A percentile compares a stretch with the other conserved stretches of the same genome.
These are phyloP conservation scores for Microctonus brassicae DNA, from an alignment of 2,888 invertebrate species.

Conservation along the genomic window DNA sequence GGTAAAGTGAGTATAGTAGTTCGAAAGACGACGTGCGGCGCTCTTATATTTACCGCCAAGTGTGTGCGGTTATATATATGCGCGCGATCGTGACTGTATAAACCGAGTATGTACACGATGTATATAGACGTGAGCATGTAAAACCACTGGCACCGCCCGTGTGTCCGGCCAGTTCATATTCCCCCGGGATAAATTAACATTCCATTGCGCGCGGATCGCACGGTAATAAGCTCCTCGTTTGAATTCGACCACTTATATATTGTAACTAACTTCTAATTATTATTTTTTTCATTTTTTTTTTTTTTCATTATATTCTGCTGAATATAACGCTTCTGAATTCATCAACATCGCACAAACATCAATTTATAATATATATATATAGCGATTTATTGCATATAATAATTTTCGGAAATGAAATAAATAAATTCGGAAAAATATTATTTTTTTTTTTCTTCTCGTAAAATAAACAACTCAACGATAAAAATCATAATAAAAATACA, in stretches of 20 bases:
- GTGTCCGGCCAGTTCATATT: conserved; percentile 24
- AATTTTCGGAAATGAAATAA: too few relatives aligned
- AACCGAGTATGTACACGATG: conserved; percentile 14
- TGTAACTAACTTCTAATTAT: background rate
- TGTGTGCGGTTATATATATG: background rate
- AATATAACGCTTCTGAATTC: background rate
- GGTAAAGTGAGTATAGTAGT: background rate
- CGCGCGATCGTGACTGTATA: conserved; percentile 23
- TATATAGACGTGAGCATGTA: conserved; percentile 28
- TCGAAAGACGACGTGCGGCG: conserved; percentile 26
- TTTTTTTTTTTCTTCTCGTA: too few relatives aligned
- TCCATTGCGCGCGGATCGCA: conserved; percentile 30
- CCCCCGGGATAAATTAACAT: conserved; percentile 37
- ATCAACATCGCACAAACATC: background rate
- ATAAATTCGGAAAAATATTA: too few relatives aligned
- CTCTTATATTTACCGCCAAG: conserved; percentile 27
- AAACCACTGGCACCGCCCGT: conserved; percentile 33
- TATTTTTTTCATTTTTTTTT: background rate
- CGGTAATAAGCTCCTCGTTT: conserved; percentile 38
- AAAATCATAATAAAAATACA: too few relatives aligned
- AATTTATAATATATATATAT: background rate
- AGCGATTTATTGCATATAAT: too few relatives aligned
- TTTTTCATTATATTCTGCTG: background rate
- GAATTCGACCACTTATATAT: conserved; percentile 24
- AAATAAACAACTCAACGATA: too few relatives aligned